Conservation (phyloP, 2,113 vertebrate species). For the Thunnus thynnus region DNA sequence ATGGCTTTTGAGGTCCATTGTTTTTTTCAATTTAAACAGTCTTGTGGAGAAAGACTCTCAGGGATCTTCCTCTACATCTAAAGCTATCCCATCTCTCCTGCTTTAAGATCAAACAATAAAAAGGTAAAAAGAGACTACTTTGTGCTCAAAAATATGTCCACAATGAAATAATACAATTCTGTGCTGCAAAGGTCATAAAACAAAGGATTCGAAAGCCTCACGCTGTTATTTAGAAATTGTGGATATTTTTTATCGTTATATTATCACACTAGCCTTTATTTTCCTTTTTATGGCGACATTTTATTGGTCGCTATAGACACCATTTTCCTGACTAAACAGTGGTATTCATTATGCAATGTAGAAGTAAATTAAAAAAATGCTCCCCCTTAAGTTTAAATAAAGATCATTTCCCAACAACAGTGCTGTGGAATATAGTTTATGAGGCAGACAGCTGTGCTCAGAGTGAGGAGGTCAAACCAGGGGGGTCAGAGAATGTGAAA, state of each 20-base stretch:
- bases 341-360: not conserved
- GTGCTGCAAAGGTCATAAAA: not conserved
- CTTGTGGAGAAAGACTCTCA: not conserved
- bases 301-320: not conserved
- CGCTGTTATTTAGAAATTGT: not conserved
- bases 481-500: slow-evolving; percentile 57
- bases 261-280: too few relatives aligned
- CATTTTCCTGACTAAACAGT: slow-evolving; percentile 4
- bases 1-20: slow-evolving; percentile 1
- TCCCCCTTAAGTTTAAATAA: slow-evolving; percentile 11
- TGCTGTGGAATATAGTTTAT: slow-evolving; percentile 47
- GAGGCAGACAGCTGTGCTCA: slow-evolving; percentile 70
- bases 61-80: not conserved
- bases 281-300: too few relatives aligned
- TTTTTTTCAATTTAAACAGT: not conserved
- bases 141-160: not conserved
- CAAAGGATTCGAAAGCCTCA: not conserved
- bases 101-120: not conserved
- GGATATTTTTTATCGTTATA: not conserved
- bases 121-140: not conserved
- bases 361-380: not conserved
- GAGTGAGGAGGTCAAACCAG: slow-evolving; percentile 56
- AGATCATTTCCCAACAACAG: not conserved
- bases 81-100: not conserved
- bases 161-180: not conserved